Conservation (phyloP, 2,888 invertebrate species). For the Caenorhabditis sulstoni region DNA sequence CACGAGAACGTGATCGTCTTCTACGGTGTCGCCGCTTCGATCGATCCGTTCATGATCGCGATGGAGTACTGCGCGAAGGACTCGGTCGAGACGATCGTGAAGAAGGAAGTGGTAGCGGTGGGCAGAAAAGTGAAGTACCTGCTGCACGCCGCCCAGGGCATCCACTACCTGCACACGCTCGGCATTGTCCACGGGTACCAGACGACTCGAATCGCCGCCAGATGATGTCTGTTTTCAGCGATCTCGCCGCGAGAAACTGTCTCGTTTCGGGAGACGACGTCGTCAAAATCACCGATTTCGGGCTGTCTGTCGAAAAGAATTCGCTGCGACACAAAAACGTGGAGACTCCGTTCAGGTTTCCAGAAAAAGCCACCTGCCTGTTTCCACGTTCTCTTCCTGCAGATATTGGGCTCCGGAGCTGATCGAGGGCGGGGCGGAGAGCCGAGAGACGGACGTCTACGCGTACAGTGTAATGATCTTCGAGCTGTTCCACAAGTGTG, state of each 20-base stretch:
- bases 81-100: conserved; percentile 2
- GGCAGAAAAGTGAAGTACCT: conserved; percentile 15
- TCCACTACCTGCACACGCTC: conserved; percentile 16
- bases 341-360: background rate
- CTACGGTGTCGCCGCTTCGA: conserved; percentile 18
- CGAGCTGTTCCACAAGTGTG: conserved; percentile 17
- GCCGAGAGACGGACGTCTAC: conserved; percentile 9
- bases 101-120: background rate
- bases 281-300: conserved; percentile 27
- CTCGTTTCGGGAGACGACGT: conserved; percentile 1
- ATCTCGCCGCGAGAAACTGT: conserved; percentile 30
- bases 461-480: conserved; percentile 18
- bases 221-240: conserved; percentile 1
- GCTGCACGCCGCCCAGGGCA: conserved; percentile 20
- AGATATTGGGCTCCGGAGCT: conserved; percentile 26
- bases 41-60: conserved; percentile 33
- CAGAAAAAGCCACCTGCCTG: no score
- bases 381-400: background rate
- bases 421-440: background rate
- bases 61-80: conserved; percentile 31
- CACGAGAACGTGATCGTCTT: conserved; percentile 33
- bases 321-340: background rate
- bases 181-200: conserved; percentile 21
- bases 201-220: background rate
- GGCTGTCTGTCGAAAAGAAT: background rate